Percentiles rank a stretch among this genome's conserved stretches.
Evolutionary conservation across 2,113 vertebrate genomes (phyloP).

Genomic region (Tragelaphus buxtoni): DNA sequence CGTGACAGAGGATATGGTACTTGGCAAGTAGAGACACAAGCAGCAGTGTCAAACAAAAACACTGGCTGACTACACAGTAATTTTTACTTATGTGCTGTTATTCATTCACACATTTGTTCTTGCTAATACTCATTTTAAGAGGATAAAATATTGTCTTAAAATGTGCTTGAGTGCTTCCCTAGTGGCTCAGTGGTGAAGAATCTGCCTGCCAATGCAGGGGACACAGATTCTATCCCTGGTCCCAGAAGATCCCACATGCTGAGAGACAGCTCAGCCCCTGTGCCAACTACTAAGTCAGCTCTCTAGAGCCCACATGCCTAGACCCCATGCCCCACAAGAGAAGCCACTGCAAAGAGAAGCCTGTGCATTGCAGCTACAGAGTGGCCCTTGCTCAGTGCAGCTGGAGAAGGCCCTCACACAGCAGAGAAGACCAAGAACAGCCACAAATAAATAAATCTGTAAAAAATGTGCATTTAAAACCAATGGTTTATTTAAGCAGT

Average conservation of each 20-base stretch:
- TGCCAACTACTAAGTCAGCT: not conserved
- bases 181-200: too few species aligned
- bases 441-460: not conserved
- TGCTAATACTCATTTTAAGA: too few species aligned
- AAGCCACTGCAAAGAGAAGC: not conserved
- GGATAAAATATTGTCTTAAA: too few species aligned
- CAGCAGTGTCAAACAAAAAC: too few species aligned
- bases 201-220: too few species aligned
- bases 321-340: not conserved
- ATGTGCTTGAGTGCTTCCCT: too few species aligned
- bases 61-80: too few species aligned
- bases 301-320: not conserved
- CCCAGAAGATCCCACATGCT: not conserved
- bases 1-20: too few species aligned
- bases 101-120: too few species aligned
- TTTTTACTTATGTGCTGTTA: too few species aligned
- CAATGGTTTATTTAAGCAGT: not conserved
- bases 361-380: rapidly evolving
- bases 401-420: not conserved
- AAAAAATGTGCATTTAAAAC: not conserved
- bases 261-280: not conserved
- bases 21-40: too few species aligned
- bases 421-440: not conserved
- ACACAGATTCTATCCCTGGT: not conserved
- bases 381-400: not conserved